phyloP scores from a whole-genome alignment of 2,113 vertebrate species.

The Anseranas semipalmata region DNA sequence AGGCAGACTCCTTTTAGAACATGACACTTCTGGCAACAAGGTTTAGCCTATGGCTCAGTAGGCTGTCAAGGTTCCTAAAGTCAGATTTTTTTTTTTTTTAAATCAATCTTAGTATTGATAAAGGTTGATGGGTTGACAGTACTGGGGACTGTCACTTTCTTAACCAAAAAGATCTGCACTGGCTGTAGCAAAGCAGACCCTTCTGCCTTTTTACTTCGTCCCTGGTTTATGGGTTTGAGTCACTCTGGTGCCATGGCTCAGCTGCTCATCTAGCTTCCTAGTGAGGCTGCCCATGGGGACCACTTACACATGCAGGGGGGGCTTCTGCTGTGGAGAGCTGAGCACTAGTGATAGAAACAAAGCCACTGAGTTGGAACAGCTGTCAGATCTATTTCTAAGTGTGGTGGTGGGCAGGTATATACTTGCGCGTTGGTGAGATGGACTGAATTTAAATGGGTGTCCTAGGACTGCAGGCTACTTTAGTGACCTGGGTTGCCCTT shows the following conservation, averaged over 20 bases:
- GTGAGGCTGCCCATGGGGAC: not conserved
- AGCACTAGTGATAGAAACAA: not conserved
- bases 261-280: conserved; percentile 2
- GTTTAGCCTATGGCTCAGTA: conserved; percentile 3
- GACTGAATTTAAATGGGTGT: conserved; percentile 21
- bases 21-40: not conserved
- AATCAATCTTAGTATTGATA: not conserved
- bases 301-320: not conserved
- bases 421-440: conserved; percentile 7
- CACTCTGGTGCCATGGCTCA: not conserved
- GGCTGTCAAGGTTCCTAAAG: conserved; percentile 7
- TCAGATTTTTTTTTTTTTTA: not conserved
- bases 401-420: not conserved
- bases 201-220: not conserved
- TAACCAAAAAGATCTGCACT: not conserved
- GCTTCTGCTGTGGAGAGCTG: not conserved
- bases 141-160: not conserved
- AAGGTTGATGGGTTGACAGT: not conserved
- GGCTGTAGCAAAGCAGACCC: not conserved
- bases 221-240: not conserved
- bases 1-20: not conserved
- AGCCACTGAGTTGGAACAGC: not conserved
- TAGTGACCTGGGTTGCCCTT: conserved; percentile 20
- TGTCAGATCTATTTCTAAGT: conserved; percentile 4
- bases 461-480: not conserved